Base-by-base conservation (phyloP, 2,888 invertebrate species). In the Pteria penguin region DNA sequence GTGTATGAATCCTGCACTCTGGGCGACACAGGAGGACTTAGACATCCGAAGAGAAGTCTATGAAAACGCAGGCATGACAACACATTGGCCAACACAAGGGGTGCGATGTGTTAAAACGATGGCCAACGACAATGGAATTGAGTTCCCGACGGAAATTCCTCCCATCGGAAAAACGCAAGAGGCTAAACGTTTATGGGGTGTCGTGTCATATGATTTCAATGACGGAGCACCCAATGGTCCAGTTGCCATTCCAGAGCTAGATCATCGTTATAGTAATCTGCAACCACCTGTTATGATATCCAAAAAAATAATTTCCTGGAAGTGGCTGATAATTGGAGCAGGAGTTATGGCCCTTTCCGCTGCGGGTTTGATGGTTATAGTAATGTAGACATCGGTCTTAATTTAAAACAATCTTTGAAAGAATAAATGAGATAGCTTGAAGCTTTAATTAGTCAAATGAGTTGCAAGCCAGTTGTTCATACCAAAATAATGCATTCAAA, bases 1-100 rank as follows among this genome's bases (percentile, higher is more conserved):
- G 18, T 89, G 86, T 75, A 89, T 89, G 90, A 84, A 84, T 0
- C 90, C 90, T 0, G 88, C 88, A 11, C 77, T 78, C 2, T 90
- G 89, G 90, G 87, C 88, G 3, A 78, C 79, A 5, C 66, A 77
- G n/a, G 58, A 77, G 18, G 88, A 88, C 60, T 68, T 88, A 18
- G 72, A 71, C 4, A 62, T 74, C 5, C 88, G 87, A 69, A 77
- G 72, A 27, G 36, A 82, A n/a, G 87, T 86, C 0, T 89, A 86
- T 70, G 61, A 78, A 14, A 73, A 78, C 2, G 72, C 85, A 24
- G 29, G 58, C 4, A 79, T 83, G 75, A 86, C 88, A 0, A 72
- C 84, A 2, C 89, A 89, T 65, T 89, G 89, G 89, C 84, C 90
- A 0, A 84, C 85, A 5, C 79, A 84, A 67, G 88, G 79, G n/a